These are phyloP conservation scores for Strix aluco DNA, from an alignment of 2,113 vertebrate species.

Conservation along the genomic window DNA sequence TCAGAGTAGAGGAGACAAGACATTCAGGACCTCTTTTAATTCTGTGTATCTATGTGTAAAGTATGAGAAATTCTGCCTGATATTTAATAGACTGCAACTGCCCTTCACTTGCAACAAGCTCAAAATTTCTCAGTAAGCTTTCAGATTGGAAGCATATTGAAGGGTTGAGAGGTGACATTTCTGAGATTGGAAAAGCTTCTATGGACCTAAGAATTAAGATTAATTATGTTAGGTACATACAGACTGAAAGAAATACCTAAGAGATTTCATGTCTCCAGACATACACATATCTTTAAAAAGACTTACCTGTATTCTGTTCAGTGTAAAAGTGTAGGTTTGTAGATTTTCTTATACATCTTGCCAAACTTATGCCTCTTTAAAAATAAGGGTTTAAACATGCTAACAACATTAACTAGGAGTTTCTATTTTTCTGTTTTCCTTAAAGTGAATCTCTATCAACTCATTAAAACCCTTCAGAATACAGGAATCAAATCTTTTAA, in stretches of 20 bases:
- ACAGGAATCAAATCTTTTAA: neutral
- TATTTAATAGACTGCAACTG: neutral
- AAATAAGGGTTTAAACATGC: neutral
- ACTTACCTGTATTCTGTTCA: neutral
- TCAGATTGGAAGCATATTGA: neutral
- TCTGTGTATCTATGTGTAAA: neutral
- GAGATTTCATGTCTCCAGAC: neutral
- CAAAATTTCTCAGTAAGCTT: neutral
- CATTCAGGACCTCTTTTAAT: neutral
- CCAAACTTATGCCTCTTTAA: neutral
- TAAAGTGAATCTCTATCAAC: neutral
- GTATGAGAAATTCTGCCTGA: neutral
- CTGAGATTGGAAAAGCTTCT: neutral
- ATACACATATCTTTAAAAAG: neutral
- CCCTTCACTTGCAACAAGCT: neutral
- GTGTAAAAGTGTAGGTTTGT: neutral
- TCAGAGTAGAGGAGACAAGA: neutral
- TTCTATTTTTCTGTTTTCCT: neutral
- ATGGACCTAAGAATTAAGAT: neutral
- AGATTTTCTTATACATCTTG: neutral
- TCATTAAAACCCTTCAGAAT: neutral
- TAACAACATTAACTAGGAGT: neutral
- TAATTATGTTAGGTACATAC: neutral
- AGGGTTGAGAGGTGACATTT: neutral
- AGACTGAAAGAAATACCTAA: neutral